A percentile compares a stretch with the other conserved stretches of the same genome.
phyloP scores from a whole-genome alignment of 2,888 invertebrate genomes.

The Ptilodon capucinus region DNA sequence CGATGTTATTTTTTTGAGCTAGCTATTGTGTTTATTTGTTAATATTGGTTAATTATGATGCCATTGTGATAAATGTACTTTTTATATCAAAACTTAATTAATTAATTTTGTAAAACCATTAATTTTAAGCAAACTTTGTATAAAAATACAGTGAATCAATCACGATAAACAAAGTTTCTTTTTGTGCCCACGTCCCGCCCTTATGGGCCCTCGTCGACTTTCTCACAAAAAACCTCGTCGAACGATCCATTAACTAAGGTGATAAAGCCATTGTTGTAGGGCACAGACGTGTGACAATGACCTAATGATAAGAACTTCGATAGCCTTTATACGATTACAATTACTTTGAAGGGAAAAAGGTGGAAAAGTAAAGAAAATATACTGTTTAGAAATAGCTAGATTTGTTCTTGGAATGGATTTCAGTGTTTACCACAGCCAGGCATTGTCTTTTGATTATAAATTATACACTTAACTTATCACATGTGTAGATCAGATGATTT shows the following conservation, averaged over 20 bases:
- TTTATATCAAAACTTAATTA: not conserved
- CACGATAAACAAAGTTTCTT: not conserved
- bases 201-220: not conserved
- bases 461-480: no score
- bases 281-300: not conserved
- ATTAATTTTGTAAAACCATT: not conserved
- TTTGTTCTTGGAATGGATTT: no score
- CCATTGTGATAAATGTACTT: no score
- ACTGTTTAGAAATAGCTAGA: not conserved
- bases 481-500: no score
- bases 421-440: no score
- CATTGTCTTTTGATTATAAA: no score
- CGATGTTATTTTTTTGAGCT: not conserved
- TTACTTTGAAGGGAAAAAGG: not conserved
- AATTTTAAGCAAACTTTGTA: not conserved
- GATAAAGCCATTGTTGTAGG: not conserved
- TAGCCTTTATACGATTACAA: not conserved
- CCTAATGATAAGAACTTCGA: not conserved
- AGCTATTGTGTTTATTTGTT: no score
- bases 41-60: no score
- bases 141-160: not conserved
- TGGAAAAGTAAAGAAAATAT: not conserved
- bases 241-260: not conserved
- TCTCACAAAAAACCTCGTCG: not conserved
- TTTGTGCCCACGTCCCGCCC: not conserved